Evolutionary conservation across 2,797 vertebrate species (phyloP).

Genomic region (Cirrhinus molitorella): DNA sequence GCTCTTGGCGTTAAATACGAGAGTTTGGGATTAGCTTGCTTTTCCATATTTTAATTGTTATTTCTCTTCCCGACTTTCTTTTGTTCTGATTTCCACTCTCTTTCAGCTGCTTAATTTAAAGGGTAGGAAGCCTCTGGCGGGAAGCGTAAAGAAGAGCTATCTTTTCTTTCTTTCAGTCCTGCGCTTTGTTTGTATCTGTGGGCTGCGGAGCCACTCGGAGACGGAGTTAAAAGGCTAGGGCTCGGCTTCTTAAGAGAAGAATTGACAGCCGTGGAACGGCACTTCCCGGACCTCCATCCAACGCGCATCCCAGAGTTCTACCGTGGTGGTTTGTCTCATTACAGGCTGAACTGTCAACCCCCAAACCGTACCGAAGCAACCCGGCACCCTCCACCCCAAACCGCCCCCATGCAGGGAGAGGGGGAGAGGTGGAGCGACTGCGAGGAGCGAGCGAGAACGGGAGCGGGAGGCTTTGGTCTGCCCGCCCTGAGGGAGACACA

Average conservation of each 20-base stretch:
- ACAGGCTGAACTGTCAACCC: constrained; percentile 73
- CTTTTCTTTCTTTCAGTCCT: constrained; percentile 49
- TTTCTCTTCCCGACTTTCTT: constrained; percentile 35
- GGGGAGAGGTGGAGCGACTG: constrained; percentile 22
- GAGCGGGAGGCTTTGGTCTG: constrained; percentile 60
- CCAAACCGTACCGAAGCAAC: constrained; percentile 53
- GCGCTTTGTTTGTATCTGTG: constrained; percentile 63
- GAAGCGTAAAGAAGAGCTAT: constrained; percentile 60
- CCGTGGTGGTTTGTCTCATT: constrained; percentile 82
- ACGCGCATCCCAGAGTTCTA: constrained; percentile 74
- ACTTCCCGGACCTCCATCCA: constrained; percentile 81
- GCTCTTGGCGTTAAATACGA: constrained; percentile 68
- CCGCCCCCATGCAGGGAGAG: constrained; percentile 34
- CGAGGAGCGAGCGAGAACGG: constrained; percentile 31
- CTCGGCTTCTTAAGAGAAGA: constrained; percentile 70
- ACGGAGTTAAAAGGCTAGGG: constrained; percentile 66
- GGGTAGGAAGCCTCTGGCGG: constrained; percentile 64
- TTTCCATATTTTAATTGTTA: constrained; percentile 33
- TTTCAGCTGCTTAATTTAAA: constrained; percentile 61
- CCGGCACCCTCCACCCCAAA: constrained; percentile 49
- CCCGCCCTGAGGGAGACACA: constrained; percentile 61
- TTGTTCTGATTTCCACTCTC: constrained; percentile 35
- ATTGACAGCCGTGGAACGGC: constrained; percentile 78
- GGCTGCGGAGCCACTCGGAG: constrained; percentile 62
- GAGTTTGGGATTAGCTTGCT: background rate